A percentile compares a stretch with the other conserved stretches of the same genome.
These are phyloP conservation scores for Tetragnatha versicolor DNA, from an alignment of 1,140 invertebrate species.

Conservation along the genomic window DNA sequence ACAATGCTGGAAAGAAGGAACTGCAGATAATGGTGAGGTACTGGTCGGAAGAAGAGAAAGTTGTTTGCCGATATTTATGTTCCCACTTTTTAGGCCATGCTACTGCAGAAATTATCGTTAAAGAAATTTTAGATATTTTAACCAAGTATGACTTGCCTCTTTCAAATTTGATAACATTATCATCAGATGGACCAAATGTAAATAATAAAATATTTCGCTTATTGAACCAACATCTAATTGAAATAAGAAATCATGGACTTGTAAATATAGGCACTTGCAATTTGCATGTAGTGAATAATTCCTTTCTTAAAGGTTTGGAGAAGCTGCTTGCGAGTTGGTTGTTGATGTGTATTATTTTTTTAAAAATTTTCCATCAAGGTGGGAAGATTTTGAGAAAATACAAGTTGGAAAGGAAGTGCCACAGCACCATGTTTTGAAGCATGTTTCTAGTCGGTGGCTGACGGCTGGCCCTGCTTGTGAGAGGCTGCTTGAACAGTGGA, in stretches of 20 bases:
- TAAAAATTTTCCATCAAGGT: slow-evolving; percentile 55
- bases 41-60: background rate
- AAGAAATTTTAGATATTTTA: background rate
- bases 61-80: background rate
- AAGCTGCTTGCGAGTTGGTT: slow-evolving; percentile 42
- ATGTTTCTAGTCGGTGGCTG: slow-evolving; percentile 58
- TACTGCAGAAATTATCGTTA: background rate
- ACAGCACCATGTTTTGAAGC: slow-evolving; percentile 57
- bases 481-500: slow-evolving; percentile 58
- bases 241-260: slow-evolving; percentile 14
- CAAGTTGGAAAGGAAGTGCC: slow-evolving; percentile 53
- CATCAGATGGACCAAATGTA: background rate
- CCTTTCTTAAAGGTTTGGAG: slow-evolving; percentile 46
- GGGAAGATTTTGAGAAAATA: slow-evolving; percentile 58
- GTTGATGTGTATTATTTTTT: slow-evolving; percentile 46
- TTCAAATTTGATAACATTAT: background rate
- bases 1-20: background rate
- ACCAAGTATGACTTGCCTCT: background rate
- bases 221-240: background rate
- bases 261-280: slow-evolving; percentile 58
- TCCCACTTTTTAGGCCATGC: background rate
- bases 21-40: background rate
- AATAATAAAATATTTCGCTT: background rate
- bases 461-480: slow-evolving; percentile 54
- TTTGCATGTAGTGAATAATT: slow-evolving; percentile 55